Evolutionary conservation across 2,888 invertebrate species (phyloP), one percentile per base, ranked within the genome.

Genomic region (Apamea sordens): DNA sequence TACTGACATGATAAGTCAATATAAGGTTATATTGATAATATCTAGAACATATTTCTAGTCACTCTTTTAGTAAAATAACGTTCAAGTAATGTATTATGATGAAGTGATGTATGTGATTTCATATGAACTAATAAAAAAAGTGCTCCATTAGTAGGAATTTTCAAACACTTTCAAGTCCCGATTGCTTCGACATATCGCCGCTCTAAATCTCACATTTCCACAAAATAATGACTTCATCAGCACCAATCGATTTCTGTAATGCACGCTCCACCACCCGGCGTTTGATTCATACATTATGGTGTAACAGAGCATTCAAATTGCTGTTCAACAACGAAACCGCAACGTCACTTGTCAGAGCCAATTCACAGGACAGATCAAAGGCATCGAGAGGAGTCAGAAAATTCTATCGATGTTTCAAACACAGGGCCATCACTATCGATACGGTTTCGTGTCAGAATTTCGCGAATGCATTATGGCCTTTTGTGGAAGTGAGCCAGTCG

Each of bases 401-500:
- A 88, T 86, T 86, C 77, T 88, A 90, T 92, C 90, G 91, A 92
- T 90, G 82, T 86, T 84, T 83, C 84, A 78, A 86, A 82, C 79
- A 86, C 80, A 81, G 78, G 82, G 85, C 70, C 89, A 85, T 89
- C 90, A 91, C 90, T 92, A 92, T 83, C 81, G 86, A 88, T 89
- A 88, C 74, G 74, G 88, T 86, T 85, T 88, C 84, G 89, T 88
- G 89, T 89, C 90, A 89, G 90, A 92, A 92, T 92, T 92, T 91
- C 84, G 90, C 90, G 90, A 92, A 93, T 92, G 92, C 93, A 92
- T 93, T 92, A 91, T 89, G 84, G 90, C 89, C 90, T 92, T 91
- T 91, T 91, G 90, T 91, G 89, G 90, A 91, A 92, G 86, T 92
- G 89, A 91, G 92, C 89, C 92, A 93, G 90, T 89, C 85, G 89